Evolutionary conservation across 2,113 vertebrate species (phyloP), one percentile per base, ranked within the genome.

Genomic region (Pluvialis apricaria): DNA sequence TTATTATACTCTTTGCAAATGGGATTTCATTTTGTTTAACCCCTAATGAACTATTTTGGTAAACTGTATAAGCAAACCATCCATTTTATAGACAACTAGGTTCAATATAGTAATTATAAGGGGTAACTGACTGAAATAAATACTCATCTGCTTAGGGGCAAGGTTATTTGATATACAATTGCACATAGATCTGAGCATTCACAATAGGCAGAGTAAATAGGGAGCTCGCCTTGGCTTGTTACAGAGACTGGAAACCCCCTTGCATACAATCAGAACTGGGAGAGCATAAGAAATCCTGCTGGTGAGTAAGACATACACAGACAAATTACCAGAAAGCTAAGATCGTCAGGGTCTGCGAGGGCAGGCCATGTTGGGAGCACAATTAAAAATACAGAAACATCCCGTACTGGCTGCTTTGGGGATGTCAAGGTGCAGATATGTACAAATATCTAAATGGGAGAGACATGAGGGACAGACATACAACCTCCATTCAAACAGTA

Each of bases 71-170:
- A 98, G 98, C 98, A 99, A 99, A 98, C 98, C 98, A 98, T 98
- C 98, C 97, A 97, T 99, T 99, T 99, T 98, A 98, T 98, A 98
- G 98, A 99, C 98, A 98, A 99, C 98, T 99, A 98, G 98, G 98
- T 98, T 98, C 98, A 98, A 98, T 99, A 99, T 98, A 98, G 98
- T 99, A 99, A 99, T 99, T 99, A 99, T 98, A 98, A 98, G 97
- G 97, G 98, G 98, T 99, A 99, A 99, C 98, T 98, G 98, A 98
- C 98, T 98, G 98, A 98, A 99, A 98, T 98, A 98, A 99, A 98
- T 98, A 98, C 98, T 98, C 98, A 99, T 98, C 98, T 99, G 98
- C 98, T 98, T 98, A 98, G 97, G 95, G 97, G 96, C 97, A 97
- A 97, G 97, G 98, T 98, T 98, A 98, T 98, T 98, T 98, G 97